Conservation (phyloP, 2,113 vertebrate genomes). For the Raja brachyura region DNA sequence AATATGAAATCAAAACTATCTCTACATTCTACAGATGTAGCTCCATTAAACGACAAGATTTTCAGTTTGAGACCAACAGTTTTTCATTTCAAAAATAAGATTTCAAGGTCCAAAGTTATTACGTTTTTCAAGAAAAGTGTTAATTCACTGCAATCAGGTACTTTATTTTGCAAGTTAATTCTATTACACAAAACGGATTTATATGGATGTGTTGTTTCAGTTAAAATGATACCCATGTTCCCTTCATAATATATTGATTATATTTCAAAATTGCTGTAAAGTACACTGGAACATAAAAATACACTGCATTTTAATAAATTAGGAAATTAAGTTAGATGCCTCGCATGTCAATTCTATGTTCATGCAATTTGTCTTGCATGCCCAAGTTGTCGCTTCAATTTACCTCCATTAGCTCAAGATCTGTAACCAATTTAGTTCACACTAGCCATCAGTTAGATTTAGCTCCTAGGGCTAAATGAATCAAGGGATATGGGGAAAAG, state of each 20-base stretch:
- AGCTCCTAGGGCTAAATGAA: too few relatives aligned
- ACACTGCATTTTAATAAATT: background rate
- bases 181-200: too few relatives aligned
- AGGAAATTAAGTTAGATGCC: background rate
- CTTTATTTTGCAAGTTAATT: background rate
- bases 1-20: background rate
- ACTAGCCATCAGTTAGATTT: background rate
- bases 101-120: background rate
- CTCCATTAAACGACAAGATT: background rate
- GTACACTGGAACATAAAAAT: background rate
- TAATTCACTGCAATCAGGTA: background rate
- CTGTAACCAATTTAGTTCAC: background rate
- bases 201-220: too few relatives aligned
- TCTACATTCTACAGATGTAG: background rate
- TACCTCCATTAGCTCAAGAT: background rate
- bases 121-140: too few relatives aligned
- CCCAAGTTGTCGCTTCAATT: background rate
- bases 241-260: too few relatives aligned
- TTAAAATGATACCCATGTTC: too few relatives aligned
- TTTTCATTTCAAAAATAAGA: background rate
- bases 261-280: too few relatives aligned
- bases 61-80: background rate
- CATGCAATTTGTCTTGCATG: background rate
- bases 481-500: too few relatives aligned
- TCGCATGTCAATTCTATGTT: too few relatives aligned